Conservation (phyloP, 2,888 invertebrate species). For the Pycnomerus fuliginosus region DNA sequence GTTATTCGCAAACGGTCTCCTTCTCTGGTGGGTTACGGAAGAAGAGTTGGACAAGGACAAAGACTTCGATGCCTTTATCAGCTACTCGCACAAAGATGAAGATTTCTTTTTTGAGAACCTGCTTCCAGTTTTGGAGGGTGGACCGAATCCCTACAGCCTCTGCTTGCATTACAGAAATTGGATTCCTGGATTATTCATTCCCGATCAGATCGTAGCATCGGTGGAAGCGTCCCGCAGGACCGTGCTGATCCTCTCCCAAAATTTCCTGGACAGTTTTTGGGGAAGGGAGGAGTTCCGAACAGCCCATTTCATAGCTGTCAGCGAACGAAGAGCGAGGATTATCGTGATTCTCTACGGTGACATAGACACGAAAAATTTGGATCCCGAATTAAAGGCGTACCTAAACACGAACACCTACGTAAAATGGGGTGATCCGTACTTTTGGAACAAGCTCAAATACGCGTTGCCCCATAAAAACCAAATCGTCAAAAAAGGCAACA, state of each 20-base stretch:
- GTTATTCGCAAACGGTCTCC: constrained; percentile 59
- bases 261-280: constrained; percentile 73
- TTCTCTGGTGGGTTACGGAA: constrained; percentile 64
- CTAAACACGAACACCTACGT: constrained; percentile 74
- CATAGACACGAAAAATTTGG: constrained; percentile 59
- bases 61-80: constrained; percentile 75
- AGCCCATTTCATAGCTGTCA: constrained; percentile 58
- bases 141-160: constrained; percentile 62
- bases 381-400: constrained; percentile 68
- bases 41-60: constrained; percentile 66
- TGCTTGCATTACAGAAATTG: constrained; percentile 76
- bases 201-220: constrained; percentile 67
- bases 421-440: constrained; percentile 77
- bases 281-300: constrained; percentile 71
- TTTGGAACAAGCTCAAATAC: constrained; percentile 73
- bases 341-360: constrained; percentile 72
- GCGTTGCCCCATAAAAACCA: constrained; percentile 74
- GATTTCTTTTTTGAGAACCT: constrained; percentile 66
- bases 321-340: constrained; percentile 49
- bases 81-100: constrained; percentile 75
- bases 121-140: constrained; percentile 64
- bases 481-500: no score
- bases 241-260: constrained; percentile 65
- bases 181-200: constrained; percentile 71
- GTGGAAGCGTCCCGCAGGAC: constrained; percentile 69